Evolutionary conservation across 2,113 vertebrate genomes (phyloP).

Genomic region (Periophthalmus modestus): DNA sequence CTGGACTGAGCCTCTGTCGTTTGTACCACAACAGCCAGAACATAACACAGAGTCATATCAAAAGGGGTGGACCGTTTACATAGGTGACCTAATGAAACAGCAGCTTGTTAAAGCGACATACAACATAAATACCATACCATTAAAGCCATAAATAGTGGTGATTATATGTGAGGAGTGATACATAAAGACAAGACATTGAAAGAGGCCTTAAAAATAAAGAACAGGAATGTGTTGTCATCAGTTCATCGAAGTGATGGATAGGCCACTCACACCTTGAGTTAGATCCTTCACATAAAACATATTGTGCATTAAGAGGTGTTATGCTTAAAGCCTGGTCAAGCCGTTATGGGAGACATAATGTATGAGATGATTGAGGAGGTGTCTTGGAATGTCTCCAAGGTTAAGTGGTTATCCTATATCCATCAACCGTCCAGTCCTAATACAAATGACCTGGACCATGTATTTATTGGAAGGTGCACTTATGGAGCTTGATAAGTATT

Average conservation of each 20-base stretch:
- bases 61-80: no score
- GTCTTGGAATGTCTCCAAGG: conserved; percentile 77
- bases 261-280: conserved; percentile 58
- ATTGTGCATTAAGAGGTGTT: conserved; percentile 67
- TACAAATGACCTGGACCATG: conserved; percentile 69
- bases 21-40: no score
- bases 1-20: no score
- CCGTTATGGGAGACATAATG: conserved; percentile 63
- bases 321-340: conserved; percentile 71
- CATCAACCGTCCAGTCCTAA: conserved; percentile 67
- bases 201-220: conserved; percentile 40
- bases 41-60: no score
- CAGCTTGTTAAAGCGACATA: conserved; percentile 15
- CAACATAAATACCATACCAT: conserved; percentile 7
- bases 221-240: conserved; percentile 34
- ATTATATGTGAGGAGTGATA: conserved; percentile 8
- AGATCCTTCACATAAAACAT: conserved; percentile 71
- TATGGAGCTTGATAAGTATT: conserved; percentile 75
- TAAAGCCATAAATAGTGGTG: conserved; percentile 29
- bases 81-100: conserved; percentile 22
- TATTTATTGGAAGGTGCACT: conserved; percentile 78
- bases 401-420: conserved; percentile 80
- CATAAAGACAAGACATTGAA: conserved; percentile 37
- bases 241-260: conserved; percentile 54
- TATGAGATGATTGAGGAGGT: conserved; percentile 61